Base-by-base conservation (phyloP, 2,113 vertebrate species). In the Megaceryle maxima region DNA sequence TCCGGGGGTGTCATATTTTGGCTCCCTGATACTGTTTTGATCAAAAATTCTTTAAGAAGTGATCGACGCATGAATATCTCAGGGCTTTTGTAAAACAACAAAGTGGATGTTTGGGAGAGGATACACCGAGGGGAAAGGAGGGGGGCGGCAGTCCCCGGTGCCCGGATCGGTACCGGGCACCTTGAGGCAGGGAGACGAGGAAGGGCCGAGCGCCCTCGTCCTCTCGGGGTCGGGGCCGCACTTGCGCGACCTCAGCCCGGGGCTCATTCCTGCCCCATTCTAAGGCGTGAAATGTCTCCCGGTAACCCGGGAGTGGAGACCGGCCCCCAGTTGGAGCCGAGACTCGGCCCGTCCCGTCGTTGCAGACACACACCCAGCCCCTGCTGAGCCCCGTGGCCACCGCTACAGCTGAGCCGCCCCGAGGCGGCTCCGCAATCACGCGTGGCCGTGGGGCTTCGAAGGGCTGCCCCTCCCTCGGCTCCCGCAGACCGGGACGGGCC, bases 41-140 rank as follows among this genome's bases (percentile, higher is more conserved):
- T 96, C 63, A 97, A 96, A 96, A 96, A 97, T 95, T 89, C 92
- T 95, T 94, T 75, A 31, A 21, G 85, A 94, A 83, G 55, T 62
- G 28, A 81, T 57, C 60, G 29, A 73, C 33, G 33, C 67, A 90
- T 93, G 59, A 96, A 97, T 95, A 96, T 95, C 94, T 93, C 69
- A 97, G 87, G 43, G 87, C 6, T 91, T 55, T 94, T 46, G 81
- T 68, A 51, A 92, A 94, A 95, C 84, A 94, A 89, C 96, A 12
- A 74, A 67, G 92, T 43, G 91, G 59, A 69, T 11, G 76, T 73
- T 68, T 6, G 68, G 41, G 87, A 72, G 82, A 48, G 69, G 72
- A 51, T 15, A 20, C 28, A 9, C 48, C 5, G 37, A 18, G 35
- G 24, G 18, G 26, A 20, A 50, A 12, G 46, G 37, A 4, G 14